phyloP scores from a whole-genome alignment of 1,140 invertebrate species.

The Teleogryllus occipitalis region DNA sequence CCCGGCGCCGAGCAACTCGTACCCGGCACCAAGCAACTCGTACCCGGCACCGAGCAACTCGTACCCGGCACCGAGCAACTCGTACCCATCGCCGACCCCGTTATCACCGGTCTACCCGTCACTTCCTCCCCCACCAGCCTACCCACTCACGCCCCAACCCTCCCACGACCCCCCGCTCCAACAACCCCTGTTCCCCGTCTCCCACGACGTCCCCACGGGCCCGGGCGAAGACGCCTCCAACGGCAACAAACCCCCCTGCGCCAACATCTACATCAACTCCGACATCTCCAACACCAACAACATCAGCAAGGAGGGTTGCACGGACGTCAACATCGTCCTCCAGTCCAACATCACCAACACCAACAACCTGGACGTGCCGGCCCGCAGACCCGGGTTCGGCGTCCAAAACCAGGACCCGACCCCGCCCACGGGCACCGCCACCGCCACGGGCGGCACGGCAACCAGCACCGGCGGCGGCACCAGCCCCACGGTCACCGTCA shows the following conservation, averaged over 20 bases:
- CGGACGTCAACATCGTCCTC: conserved; percentile 10
- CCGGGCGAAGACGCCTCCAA: neutral
- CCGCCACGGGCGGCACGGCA: neutral
- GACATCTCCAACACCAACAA: neutral
- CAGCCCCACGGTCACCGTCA: neutral
- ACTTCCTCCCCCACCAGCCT: neutral
- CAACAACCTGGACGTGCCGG: neutral
- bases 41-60: neutral
- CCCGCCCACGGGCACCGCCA: neutral
- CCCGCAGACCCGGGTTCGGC: no score
- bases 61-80: no score
- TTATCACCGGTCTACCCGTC: neutral
- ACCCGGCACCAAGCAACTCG: neutral
- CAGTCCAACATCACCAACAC: conserved; percentile 7
- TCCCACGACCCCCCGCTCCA: neutral
- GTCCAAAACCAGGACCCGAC: neutral
- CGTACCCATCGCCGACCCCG: no score
- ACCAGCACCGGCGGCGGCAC: neutral
- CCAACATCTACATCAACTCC: neutral
- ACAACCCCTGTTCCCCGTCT: neutral
- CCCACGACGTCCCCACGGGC: neutral
- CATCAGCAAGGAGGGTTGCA: conserved; percentile 8
- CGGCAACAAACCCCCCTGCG: neutral
- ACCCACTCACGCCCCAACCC: neutral
- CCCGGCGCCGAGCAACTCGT: neutral